Evolutionary conservation across 2,113 vertebrate genomes (phyloP).

Genomic region (Saguinus midas): DNA sequence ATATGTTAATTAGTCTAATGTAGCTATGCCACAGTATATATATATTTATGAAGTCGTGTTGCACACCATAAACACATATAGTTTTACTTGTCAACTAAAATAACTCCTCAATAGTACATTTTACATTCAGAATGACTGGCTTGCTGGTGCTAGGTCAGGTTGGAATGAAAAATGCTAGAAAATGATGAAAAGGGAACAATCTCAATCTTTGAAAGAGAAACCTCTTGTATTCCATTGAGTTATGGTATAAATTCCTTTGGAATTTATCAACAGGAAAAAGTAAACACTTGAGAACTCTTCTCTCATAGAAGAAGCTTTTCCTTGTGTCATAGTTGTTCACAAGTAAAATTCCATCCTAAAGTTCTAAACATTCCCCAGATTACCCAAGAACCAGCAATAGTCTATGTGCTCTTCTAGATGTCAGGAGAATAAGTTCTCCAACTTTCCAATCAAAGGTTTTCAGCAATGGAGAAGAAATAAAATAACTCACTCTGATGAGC

Average conservation of each 20-base stretch:
- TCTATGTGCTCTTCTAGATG: neutral
- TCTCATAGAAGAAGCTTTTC: neutral
- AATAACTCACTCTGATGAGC: constrained; percentile 19
- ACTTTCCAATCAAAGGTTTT: constrained; percentile 43
- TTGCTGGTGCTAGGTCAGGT: neutral
- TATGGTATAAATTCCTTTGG: neutral
- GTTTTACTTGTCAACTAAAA: neutral
- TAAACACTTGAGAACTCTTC: neutral
- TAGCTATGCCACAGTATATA: neutral
- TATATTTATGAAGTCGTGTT: neutral
- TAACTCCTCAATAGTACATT: neutral
- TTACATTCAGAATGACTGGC: constrained; percentile 18
- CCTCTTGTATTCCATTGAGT: neutral
- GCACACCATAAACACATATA: neutral
- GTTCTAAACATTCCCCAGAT: neutral
- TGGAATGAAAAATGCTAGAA: neutral
- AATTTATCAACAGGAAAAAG: neutral
- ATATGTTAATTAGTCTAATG: neutral
- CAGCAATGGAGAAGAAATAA: neutral
- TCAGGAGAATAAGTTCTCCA: constrained; percentile 20
- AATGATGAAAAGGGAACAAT: neutral
- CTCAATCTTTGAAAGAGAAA: constrained; percentile 8
- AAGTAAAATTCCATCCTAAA: neutral
- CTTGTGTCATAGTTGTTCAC: neutral
- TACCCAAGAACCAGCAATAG: neutral